Evolutionary conservation across 2,797 vertebrate genomes (phyloP), one percentile per base, ranked within the genome.

Genomic region (Rhinophrynus dorsalis): DNA sequence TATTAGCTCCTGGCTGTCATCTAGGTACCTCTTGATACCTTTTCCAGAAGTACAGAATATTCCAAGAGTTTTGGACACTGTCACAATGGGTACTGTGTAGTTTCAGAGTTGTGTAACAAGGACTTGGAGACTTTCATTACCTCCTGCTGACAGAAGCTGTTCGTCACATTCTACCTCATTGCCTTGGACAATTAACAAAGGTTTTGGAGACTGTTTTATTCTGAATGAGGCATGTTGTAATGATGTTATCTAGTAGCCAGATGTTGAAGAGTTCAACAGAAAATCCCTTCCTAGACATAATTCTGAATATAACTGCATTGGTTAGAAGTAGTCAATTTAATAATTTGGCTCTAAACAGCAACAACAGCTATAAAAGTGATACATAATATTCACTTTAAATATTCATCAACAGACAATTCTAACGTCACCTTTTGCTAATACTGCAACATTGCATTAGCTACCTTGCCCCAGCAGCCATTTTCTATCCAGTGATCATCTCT

Each of bases 1-100:
- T 35, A 32, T 11, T 35, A 27, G 33, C 20, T 59, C n/a, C 55
- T 73, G 69, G 69, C 61, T 58, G 61, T 73, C 69, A 73, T 62
- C 54, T 59, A 51, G 30, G 47, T 27, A 26, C 33, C 45, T 66
- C 47, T 35, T 66, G 44, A 57, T 51, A 58, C 54, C 52, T 64
- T 33, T 64, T 59, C 60, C 68, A 58, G 63, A 51, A 73, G 69
- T 58, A 73, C 61, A 73, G 12, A 44, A 60, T 24, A 65, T 65
- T 72, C 54, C 32, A 55, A 44, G 18, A 21, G 21, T 33, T 63
- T 71, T 63, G 54, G 69, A 58, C 54, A 12, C 35, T 9, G 20
- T 52, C 26, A 73, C 69, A 73, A 73, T 73, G 45, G 32, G 37
- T 18, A 15, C 62, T 59, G 33, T 73, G 69, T 73, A 21, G 44